Evolutionary conservation across 2,797 vertebrate genomes (phyloP), one percentile per base, ranked within the genome.

Genomic region (Botia almorhae): DNA sequence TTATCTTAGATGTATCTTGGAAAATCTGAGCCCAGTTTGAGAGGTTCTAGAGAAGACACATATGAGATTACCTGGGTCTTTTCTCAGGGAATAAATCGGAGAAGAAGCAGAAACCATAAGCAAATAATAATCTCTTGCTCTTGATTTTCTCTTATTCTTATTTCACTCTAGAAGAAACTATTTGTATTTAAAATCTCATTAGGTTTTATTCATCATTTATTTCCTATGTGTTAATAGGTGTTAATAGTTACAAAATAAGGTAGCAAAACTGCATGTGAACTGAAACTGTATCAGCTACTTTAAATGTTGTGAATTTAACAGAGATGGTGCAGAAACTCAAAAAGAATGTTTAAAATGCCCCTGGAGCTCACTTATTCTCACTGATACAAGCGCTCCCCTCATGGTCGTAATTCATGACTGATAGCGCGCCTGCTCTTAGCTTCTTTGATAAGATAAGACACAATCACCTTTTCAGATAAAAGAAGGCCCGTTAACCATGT

Each of bases 361-460:
- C 77, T 65, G 60, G 71, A 65, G 60, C 58, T 65, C 29, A 55
- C 11, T 65, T 79, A 48, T 64, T 5, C 63, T 36, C 8, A 2
- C 36, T 0, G 3, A 69, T 43, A 3, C 48, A 51, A 2, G 4
- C 26, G 19, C 46, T 78, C 19, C 17, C 56, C 71, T 79, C 65
- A 78, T 33, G 65, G 36, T 75, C 56, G 39, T 69, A 80, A 79
- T 69, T 79, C 76, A 82, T 48, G 69, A 74, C 73, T 70, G 76
- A 80, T 79, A 67, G 71, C 53, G 61, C 51, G 76, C 67, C 56
- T 69, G 60, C 72, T 65, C 76, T 81, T 79, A 78, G 70, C 43
- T 67, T 43, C 39, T 43, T 16, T 83, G 83, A 87, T 87, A 85
- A 87, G 85, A 83, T 85, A 82, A 61, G 77, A 65, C 58, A 53